phyloP scores from a whole-genome alignment of 92 coral and sea anemone genomes.

The Umimayanthus chanpuru region DNA sequence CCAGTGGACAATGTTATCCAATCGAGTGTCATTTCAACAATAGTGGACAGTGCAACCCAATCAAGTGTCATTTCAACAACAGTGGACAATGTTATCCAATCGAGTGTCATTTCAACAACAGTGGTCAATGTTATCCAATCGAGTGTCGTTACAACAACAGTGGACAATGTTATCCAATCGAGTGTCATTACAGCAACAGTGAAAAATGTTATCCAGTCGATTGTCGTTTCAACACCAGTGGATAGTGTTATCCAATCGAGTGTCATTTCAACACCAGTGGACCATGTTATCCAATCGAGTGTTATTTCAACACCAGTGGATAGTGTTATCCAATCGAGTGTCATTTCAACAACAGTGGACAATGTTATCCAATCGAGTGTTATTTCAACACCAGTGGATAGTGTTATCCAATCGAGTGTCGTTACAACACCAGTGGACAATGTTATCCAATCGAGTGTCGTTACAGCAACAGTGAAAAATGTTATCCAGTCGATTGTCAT shows the following conservation, averaged over 20 bases:
- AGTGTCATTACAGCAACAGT: neutral
- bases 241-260: neutral
- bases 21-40: neutral
- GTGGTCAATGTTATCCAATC: neutral
- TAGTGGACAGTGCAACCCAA: neutral
- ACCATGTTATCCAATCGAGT: neutral
- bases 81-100: neutral
- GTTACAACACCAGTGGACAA: neutral
- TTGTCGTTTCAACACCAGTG: neutral
- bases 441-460: neutral
- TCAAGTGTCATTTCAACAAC: neutral
- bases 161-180: neutral
- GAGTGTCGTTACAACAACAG: neutral
- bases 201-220: neutral
- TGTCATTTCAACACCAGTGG: neutral
- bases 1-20: neutral
- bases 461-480: neutral
- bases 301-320: neutral
- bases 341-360: neutral
- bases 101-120: neutral
- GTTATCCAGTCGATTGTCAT: neutral
- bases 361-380: neutral
- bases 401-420: neutral
- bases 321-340: neutral
- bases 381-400: neutral